These are phyloP conservation scores for Hycleus cichorii DNA, from an alignment of 1,140 invertebrate genomes.

Conservation along the genomic window DNA sequence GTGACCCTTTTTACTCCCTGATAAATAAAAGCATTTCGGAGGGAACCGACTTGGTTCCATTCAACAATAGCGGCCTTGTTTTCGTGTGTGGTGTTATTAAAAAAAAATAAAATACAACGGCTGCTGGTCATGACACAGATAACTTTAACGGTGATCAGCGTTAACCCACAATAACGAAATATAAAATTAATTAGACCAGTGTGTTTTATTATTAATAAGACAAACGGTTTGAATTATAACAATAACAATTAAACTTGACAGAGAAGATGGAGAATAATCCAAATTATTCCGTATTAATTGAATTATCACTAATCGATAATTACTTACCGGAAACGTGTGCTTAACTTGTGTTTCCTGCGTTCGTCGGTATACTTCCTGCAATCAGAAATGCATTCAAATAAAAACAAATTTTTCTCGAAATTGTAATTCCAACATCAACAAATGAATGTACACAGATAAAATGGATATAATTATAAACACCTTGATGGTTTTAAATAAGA, in stretches of 20 bases:
- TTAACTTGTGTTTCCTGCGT: slow-evolving; percentile 37
- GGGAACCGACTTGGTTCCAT: neutral
- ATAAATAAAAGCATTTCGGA: neutral
- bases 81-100: neutral
- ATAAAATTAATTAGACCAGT: no score
- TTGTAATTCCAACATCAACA: no score
- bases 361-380: slow-evolving; percentile 40
- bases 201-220: neutral
- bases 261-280: neutral
- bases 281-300: neutral
- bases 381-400: neutral
- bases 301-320: slow-evolving; percentile 10
- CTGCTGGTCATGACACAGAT: slow-evolving; percentile 13
- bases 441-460: no score
- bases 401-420: no score
- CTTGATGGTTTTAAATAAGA: no score
- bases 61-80: neutral
- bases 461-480: no score
- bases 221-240: neutral
- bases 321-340: slow-evolving; percentile 39
- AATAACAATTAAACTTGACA: neutral
- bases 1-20: neutral
- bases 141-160: slow-evolving; percentile 10
- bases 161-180: no score
- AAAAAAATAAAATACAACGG: no score